These are phyloP conservation scores for Magallana angulata DNA, from an alignment of 1,140 invertebrate genomes.

Conservation along the genomic window DNA sequence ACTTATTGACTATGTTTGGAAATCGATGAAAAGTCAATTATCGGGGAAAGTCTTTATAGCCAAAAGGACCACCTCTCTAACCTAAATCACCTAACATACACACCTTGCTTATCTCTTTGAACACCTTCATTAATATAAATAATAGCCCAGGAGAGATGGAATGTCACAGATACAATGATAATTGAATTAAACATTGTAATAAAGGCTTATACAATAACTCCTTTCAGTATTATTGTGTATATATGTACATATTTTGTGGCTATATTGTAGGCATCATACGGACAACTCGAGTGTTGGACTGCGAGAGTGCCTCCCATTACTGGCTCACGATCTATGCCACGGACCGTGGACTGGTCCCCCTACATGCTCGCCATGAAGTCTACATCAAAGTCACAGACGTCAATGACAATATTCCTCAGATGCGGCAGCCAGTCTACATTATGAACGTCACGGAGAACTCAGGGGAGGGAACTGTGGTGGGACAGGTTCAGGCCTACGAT, in stretches of 20 bases:
- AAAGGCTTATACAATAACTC: too few species aligned
- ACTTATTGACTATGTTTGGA: background rate
- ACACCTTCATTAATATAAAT: too few species aligned
- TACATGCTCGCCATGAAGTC: conserved; percentile 85
- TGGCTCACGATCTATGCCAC: conserved; percentile 96
- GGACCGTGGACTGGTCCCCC: conserved; percentile 92
- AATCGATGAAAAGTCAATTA: background rate
- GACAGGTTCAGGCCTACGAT: conserved; percentile 89
- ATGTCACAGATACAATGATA: too few species aligned
- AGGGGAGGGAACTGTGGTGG: conserved; percentile 85
- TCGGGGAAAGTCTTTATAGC: background rate
- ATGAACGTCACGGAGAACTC: conserved; percentile 91
- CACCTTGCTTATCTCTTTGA: too few species aligned
- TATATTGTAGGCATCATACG: conserved; percentile 89
- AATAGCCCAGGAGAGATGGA: too few species aligned
- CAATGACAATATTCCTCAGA: conserved; percentile 96
- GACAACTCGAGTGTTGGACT: conserved; percentile 90
- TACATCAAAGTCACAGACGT: conserved; percentile 93
- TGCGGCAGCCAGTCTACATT: conserved; percentile 91
- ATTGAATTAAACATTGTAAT: too few species aligned
- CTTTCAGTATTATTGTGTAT: background rate
- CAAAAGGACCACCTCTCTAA: too few species aligned
- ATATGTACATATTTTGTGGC: background rate
- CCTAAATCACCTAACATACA: too few species aligned
- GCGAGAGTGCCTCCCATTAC: conserved; percentile 91